These are phyloP conservation scores for Boulengeromyrus knoepffleri DNA, from an alignment of 2,113 vertebrate species.

Conservation along the genomic window DNA sequence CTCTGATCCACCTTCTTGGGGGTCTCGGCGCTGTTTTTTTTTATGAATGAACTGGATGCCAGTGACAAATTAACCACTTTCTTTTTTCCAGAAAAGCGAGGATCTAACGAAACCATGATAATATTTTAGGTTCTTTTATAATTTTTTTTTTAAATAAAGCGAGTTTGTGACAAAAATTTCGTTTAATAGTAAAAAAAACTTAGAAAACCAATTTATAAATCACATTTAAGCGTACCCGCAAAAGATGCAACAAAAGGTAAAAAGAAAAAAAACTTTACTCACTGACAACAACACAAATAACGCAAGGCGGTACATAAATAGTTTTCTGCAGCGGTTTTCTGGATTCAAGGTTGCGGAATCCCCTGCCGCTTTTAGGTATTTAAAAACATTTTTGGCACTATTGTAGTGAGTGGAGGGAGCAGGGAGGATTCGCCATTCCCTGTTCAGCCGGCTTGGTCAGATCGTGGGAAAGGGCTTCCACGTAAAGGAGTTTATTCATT, in stretches of 20 bases:
- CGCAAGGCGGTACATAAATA: neutral
- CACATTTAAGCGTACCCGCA: neutral
- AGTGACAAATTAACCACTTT: conserved; percentile 50
- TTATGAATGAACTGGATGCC: conserved; percentile 61
- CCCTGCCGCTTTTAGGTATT: neutral
- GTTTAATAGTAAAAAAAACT: neutral
- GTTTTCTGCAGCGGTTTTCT: neutral
- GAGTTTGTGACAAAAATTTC: neutral
- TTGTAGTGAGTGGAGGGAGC: conserved; percentile 33
- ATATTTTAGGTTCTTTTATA: neutral
- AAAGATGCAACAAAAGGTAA: neutral
- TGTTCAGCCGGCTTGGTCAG: conserved; percentile 51
- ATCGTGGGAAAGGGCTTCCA: conserved; percentile 77
- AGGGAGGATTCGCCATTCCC: conserved; percentile 39
- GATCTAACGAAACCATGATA: conserved; percentile 22
- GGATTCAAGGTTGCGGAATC: conserved; percentile 23
- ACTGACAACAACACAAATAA: neutral
- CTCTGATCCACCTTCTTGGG: conserved; percentile 40
- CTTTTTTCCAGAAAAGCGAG: conserved; percentile 42
- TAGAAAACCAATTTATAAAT: neutral
- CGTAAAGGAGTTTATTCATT: conserved; percentile 65
- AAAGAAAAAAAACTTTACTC: neutral
- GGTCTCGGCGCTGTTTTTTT: conserved; percentile 42
- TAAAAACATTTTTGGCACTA: conserved; percentile 34
- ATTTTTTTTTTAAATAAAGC: neutral